These are phyloP conservation scores for Babylonia areolata DNA, from an alignment of 1,140 invertebrate genomes.

Conservation along the genomic window DNA sequence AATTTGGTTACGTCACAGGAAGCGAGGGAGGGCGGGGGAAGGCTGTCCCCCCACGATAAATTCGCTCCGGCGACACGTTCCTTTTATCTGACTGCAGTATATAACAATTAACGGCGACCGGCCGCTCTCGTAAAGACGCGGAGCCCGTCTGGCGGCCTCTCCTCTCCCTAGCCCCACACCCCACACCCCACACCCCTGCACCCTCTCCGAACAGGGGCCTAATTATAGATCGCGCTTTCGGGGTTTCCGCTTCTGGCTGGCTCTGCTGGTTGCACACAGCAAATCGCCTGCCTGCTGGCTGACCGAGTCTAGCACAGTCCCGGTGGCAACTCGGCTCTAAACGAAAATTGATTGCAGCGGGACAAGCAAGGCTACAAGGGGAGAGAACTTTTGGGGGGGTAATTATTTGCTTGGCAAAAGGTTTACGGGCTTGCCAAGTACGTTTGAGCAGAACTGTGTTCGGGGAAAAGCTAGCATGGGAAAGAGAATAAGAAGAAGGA, in stretches of 20 bases:
- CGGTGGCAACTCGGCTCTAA: too few relatives aligned
- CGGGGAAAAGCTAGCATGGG: too few relatives aligned
- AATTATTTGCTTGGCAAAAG: too few relatives aligned
- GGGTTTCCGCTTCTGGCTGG: background rate
- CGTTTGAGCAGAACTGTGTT: too few relatives aligned
- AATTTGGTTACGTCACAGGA: slow-evolving; percentile 41
- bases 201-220: background rate
- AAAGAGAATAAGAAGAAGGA: too few relatives aligned
- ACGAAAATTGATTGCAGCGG: too few relatives aligned
- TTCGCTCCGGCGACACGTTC: slow-evolving; percentile 14
- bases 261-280: background rate
- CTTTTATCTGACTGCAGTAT: slow-evolving; percentile 34
- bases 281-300: background rate
- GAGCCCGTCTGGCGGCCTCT: background rate
- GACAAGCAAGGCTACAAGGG: too few relatives aligned
- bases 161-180: too few relatives aligned
- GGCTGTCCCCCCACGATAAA: slow-evolving; percentile 34
- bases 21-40: slow-evolving; percentile 28
- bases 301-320: too few relatives aligned
- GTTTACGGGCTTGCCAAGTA: too few relatives aligned
- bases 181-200: background rate
- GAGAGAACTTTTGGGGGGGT: too few relatives aligned
- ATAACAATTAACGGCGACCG: slow-evolving; percentile 25
- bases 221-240: background rate
- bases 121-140: background rate